phyloP scores from a whole-genome alignment of 2,113 vertebrate genomes.

The Sceloporus undulatus region DNA sequence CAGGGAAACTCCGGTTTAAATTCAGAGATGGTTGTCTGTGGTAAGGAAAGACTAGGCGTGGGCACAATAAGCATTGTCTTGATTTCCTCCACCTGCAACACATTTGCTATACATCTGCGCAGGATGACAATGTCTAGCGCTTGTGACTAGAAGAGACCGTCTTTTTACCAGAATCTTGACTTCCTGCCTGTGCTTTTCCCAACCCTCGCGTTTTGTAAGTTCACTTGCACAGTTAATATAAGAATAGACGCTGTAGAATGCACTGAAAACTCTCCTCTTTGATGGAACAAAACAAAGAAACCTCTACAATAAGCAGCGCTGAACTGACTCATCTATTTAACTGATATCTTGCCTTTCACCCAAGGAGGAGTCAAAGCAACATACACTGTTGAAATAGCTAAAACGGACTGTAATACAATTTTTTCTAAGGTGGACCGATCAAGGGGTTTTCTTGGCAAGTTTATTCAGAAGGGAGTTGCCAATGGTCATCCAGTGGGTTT shows the following conservation, averaged over 20 bases:
- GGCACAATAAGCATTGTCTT: background rate
- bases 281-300: background rate
- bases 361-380: no score
- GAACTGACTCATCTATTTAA: background rate
- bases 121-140: no score
- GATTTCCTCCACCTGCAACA: background rate
- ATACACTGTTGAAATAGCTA: no score
- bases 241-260: background rate
- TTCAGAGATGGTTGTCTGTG: no score
- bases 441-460: no score
- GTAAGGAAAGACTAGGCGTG: no score
- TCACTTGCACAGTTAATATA: background rate
- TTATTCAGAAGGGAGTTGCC: no score
- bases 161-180: background rate
- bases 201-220: constrained; percentile 8
- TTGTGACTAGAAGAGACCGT: background rate
- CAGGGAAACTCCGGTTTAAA: no score
- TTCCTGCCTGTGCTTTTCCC: background rate
- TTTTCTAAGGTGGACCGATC: no score
- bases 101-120: background rate
- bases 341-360: no score
- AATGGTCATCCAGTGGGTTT: no score
- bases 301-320: background rate
- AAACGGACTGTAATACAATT: no score
- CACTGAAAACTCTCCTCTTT: background rate